phyloP scores from a whole-genome alignment of 1,140 invertebrate genomes.

The Pogonomyrmex californicus region DNA sequence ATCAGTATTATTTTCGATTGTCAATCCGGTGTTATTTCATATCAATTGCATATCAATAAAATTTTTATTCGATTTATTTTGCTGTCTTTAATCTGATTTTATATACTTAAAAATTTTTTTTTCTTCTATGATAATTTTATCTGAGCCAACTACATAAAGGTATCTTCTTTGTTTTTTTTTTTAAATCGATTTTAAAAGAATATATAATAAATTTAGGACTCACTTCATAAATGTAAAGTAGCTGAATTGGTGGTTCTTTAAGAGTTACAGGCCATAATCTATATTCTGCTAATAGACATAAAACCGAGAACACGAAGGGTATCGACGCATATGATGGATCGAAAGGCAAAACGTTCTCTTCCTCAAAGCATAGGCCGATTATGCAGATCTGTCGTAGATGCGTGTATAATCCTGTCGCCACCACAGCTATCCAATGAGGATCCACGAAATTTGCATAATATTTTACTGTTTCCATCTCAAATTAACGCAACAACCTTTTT shows the following conservation, averaged over 20 bases:
- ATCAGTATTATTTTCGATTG: neutral
- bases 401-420: constrained; percentile 83
- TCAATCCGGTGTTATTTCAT: neutral
- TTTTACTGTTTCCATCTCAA: constrained; percentile 78
- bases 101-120: neutral
- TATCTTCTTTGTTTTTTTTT: neutral
- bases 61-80: neutral
- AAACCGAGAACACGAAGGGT: constrained; percentile 82
- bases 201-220: neutral
- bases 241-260: constrained; percentile 83
- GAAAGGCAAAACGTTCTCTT: constrained; percentile 73
- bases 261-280: constrained; percentile 84
- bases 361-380: constrained; percentile 83
- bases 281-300: constrained; percentile 84
- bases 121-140: neutral
- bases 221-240: constrained; percentile 85
- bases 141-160: neutral
- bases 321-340: constrained; percentile 82
- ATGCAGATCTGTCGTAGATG: constrained; percentile 84
- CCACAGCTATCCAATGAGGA: constrained; percentile 83
- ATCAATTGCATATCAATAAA: neutral
- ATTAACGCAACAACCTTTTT: neutral
- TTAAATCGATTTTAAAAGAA: neutral
- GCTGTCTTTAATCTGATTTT: neutral
- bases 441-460: constrained; percentile 80